Base-by-base conservation (phyloP, 2,888 invertebrate species). In the Dynastes tityus region DNA sequence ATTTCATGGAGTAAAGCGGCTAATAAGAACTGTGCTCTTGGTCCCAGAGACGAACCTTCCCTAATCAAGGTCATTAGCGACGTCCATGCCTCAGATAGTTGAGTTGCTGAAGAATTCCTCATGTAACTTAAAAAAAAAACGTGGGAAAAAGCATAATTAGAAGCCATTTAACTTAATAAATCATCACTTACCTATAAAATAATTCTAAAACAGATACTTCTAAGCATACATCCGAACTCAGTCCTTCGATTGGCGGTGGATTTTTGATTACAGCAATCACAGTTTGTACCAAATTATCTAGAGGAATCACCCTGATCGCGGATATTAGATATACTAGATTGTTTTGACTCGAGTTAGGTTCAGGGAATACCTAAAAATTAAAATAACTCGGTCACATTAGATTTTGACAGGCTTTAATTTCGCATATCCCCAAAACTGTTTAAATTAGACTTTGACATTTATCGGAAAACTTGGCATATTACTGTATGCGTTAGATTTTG, bases 121-220 rank as follows among this genome's bases (percentile, higher is more conserved):
- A 93, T 92, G 81, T 93, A 93, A 85, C 91, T 90, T 78, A 61
- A 85, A 82, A 80, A 80, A 76, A 78, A 53, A 9, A 9, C 9
- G 11, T 8, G 11, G 11, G 2, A 45, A 11, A 0, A 45, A 45
- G 2, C 11, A 6, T 5, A n/a, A 32, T 13, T 45, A 58, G 37
- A 55, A 32, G 16, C 11, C 9, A 53, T 37, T 45, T 45, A 11
- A 55, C 51, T 70, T 16, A 32, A 45, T 22, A 67, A 16, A 49
- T 29, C n/a, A 63, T 11, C n/a, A 80, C 85, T 84, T 84, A 89
- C 88, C 93, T 92, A 85, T 95, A 95, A 87, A 97, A 94, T 81
- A 97, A 90, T 89, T 97, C 96, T 80, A 97, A 88, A 78, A 96
- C 92, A 73, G 95, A 94, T 27, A 96, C 95, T 88, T 96, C 96